phyloP scores from a whole-genome alignment of 2,888 invertebrate genomes.

The Drosophila nr. fundita region DNA sequence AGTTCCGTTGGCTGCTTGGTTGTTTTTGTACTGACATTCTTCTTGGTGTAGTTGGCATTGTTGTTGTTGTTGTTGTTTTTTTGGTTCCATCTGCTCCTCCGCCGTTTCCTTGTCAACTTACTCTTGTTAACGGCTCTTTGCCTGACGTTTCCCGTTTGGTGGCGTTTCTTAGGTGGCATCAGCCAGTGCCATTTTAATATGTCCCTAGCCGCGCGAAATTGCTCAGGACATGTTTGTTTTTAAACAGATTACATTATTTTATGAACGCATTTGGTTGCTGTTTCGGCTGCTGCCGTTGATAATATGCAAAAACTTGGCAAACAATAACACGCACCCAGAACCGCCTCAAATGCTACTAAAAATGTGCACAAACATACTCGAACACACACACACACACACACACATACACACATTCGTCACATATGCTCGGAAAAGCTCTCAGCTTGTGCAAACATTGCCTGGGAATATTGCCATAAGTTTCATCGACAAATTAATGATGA shows the following conservation, averaged over 20 bases:
- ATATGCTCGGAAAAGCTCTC: slow-evolving; percentile 49
- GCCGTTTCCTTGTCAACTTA: slow-evolving; percentile 69
- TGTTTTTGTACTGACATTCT: slow-evolving; percentile 5
- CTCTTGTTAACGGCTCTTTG: slow-evolving; percentile 75
- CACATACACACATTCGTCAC: slow-evolving; percentile 17
- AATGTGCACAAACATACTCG: slow-evolving; percentile 43
- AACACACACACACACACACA: slow-evolving; percentile 48
- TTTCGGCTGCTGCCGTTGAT: slow-evolving; percentile 62
- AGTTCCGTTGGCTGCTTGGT: slow-evolving; percentile 21
- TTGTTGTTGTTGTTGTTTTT: slow-evolving; percentile 17
- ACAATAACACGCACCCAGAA: slow-evolving; percentile 76
- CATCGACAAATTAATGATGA: slow-evolving; percentile 79
- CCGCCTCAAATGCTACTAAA: slow-evolving; percentile 67
- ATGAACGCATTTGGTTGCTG: slow-evolving; percentile 72
- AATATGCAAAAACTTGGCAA: slow-evolving; percentile 81
- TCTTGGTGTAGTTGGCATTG: slow-evolving; percentile 4
- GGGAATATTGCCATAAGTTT: slow-evolving; percentile 79
- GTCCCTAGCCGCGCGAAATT: slow-evolving; percentile 79
- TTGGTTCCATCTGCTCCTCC: slow-evolving; percentile 33
- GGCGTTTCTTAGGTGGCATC: slow-evolving; percentile 62
- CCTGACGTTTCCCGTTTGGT: slow-evolving; percentile 58
- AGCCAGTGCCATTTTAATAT: slow-evolving; percentile 72
- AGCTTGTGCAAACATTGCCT: slow-evolving; percentile 73
- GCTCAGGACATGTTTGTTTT: slow-evolving; percentile 80
- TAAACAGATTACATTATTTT: slow-evolving; percentile 80